A percentile compares a stretch with the other conserved stretches of the same genome.
phyloP scores from a whole-genome alignment of 2,797 vertebrate genomes.

The Oreochromis grahami region DNA sequence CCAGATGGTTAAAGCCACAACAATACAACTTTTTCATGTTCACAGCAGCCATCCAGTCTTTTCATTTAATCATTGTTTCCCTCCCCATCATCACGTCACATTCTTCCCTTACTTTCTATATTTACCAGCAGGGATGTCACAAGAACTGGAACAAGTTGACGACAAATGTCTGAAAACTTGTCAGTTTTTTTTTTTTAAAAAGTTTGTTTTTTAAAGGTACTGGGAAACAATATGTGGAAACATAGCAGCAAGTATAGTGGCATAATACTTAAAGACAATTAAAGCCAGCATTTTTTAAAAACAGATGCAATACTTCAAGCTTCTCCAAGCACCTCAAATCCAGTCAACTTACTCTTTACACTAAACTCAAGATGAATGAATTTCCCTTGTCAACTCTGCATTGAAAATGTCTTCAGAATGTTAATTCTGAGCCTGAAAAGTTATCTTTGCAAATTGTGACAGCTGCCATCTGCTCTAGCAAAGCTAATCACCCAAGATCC shows the following conservation, averaged over 20 bases:
- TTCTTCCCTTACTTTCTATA: neutral
- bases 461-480: neutral
- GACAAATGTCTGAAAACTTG: neutral
- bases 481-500: neutral
- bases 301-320: neutral
- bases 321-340: neutral
- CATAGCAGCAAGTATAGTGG: neutral
- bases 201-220: neutral
- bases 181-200: no score
- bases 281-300: neutral
- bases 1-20: constrained; percentile 37
- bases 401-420: neutral
- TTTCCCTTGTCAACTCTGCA: neutral
- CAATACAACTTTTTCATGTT: neutral
- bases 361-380: neutral
- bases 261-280: neutral
- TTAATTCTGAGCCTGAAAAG: neutral
- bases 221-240: neutral
- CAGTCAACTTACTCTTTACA: neutral
- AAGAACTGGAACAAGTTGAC: neutral
- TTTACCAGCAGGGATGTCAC: neutral
- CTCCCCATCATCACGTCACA: neutral
- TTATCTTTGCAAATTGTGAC: neutral
- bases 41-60: neutral
- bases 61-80: neutral